Conservation (phyloP, 2,888 invertebrate species). For the Prenolepis imparis region DNA sequence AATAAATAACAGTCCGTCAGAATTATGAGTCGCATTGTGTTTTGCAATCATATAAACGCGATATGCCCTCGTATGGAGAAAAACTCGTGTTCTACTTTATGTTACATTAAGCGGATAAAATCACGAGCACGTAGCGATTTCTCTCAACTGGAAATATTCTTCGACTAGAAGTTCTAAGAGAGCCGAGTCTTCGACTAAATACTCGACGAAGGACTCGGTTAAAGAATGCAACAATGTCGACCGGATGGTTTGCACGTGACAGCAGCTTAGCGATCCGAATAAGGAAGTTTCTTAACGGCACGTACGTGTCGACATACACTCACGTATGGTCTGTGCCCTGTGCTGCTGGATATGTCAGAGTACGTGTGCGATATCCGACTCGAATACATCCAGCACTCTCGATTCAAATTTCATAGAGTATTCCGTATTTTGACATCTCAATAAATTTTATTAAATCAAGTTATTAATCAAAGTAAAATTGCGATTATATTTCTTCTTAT, state of each 20-base stretch:
- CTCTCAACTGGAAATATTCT: conserved; percentile 65
- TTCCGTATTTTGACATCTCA: not conserved
- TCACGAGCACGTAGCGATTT: conserved; percentile 69
- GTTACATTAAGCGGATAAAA: conserved; percentile 60
- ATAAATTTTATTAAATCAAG: not conserved
- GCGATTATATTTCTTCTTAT: not conserved
- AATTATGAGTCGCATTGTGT: not conserved
- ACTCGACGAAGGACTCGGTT: conserved; percentile 59
- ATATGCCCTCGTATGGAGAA: not conserved
- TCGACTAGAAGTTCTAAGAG: conserved; percentile 70
- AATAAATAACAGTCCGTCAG: not conserved
- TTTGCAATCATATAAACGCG: conserved; percentile 18
- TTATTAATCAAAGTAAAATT: not conserved
- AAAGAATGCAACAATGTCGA: conserved; percentile 75
- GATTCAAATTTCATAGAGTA: conserved; percentile 37
- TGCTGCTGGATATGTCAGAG: conserved; percentile 65
- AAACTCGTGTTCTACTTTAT: not conserved
- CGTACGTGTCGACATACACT: conserved; percentile 74
- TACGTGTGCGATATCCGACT: conserved; percentile 63
- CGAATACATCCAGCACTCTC: conserved; percentile 51
- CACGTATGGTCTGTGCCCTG: conserved; percentile 64
- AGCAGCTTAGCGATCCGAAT: conserved; percentile 70
- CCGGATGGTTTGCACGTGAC: conserved; percentile 78
- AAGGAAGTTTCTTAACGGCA: conserved; percentile 77
- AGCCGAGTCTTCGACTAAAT: conserved; percentile 70